Evolutionary conservation across 2,888 invertebrate genomes (phyloP).

Genomic region (Lasioglossum villosulum): DNA sequence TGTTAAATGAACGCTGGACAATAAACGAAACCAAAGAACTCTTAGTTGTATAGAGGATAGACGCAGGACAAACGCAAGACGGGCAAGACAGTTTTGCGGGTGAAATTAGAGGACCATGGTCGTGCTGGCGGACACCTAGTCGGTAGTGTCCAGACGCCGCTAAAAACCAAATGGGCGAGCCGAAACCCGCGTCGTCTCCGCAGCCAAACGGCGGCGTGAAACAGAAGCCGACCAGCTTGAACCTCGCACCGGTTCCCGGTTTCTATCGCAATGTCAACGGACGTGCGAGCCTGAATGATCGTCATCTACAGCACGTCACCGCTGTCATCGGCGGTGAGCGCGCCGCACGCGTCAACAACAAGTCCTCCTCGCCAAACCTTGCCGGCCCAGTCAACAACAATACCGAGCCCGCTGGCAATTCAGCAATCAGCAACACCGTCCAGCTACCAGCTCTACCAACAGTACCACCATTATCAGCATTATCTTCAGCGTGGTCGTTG

Average conservation of each 20-base stretch:
- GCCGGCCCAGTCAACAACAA: constrained; percentile 70
- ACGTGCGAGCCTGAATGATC: constrained; percentile 82
- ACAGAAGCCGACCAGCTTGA: constrained; percentile 82
- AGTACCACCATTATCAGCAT: constrained; percentile 78
- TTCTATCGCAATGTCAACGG: constrained; percentile 84
- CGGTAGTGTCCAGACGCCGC: constrained; percentile 64
- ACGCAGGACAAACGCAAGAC: background rate
- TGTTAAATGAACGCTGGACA: background rate
- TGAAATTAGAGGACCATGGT: constrained; percentile 53
- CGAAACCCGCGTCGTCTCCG: constrained; percentile 81
- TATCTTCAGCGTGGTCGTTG: constrained; percentile 78
- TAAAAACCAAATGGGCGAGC: constrained; percentile 82
- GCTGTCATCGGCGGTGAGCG: constrained; percentile 77
- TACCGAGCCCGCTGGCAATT: constrained; percentile 67
- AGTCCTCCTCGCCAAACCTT: constrained; percentile 72
- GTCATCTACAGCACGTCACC: constrained; percentile 80
- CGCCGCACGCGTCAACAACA: constrained; percentile 76
- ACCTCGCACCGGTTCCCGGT: constrained; percentile 82
- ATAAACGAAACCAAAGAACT: background rate
- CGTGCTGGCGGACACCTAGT: constrained; percentile 64
- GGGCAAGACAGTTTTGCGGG: background rate
- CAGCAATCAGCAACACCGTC: constrained; percentile 64
- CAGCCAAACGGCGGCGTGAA: constrained; percentile 83
- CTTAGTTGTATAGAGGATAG: background rate
- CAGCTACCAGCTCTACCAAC: constrained; percentile 78